Percentiles rank a stretch among this genome's conserved stretches.
Evolutionary conservation across 2,797 vertebrate genomes (phyloP).

Genomic region (Microctenopoma stevenorrisi): DNA sequence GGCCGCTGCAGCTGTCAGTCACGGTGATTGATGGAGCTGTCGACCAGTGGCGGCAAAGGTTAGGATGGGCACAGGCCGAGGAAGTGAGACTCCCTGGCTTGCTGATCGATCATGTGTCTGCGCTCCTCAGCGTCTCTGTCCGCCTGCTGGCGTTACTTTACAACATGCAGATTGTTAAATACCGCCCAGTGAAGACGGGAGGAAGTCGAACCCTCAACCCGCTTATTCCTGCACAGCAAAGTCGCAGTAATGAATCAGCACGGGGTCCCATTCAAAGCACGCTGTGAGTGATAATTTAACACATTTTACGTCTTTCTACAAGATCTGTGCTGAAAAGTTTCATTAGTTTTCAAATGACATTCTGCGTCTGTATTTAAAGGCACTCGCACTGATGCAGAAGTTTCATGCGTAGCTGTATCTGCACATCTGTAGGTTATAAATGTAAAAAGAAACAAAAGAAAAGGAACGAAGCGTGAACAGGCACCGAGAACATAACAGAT

Average conservation of each 20-base stretch:
- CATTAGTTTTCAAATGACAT: no score
- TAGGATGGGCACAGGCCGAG: conserved; percentile 42
- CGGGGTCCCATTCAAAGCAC: no score
- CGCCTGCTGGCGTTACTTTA: conserved; percentile 34
- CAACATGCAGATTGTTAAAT: conserved; percentile 52
- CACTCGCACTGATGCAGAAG: no score
- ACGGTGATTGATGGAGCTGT: conserved; percentile 75
- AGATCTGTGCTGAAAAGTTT: no score
- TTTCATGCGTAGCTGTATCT: no score
- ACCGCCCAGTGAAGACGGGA: conserved; percentile 22
- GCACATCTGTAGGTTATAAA: no score
- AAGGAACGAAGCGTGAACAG: background rate
- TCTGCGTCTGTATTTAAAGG: no score
- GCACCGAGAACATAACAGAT: background rate
- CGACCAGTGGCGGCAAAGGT: conserved; percentile 61
- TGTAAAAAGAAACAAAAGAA: no score
- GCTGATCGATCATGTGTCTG: conserved; percentile 50
- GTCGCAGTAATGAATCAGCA: no score
- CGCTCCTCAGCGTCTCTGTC: conserved; percentile 23
- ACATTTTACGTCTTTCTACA: no score
- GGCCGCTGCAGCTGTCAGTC: conserved; percentile 66
- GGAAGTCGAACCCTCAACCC: conserved; percentile 14
- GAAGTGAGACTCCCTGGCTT: conserved; percentile 39
- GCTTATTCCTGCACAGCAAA: no score
- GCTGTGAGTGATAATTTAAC: no score